Base-by-base conservation (phyloP, 1,140 invertebrate genomes). In the Diorhabda sublineata region DNA sequence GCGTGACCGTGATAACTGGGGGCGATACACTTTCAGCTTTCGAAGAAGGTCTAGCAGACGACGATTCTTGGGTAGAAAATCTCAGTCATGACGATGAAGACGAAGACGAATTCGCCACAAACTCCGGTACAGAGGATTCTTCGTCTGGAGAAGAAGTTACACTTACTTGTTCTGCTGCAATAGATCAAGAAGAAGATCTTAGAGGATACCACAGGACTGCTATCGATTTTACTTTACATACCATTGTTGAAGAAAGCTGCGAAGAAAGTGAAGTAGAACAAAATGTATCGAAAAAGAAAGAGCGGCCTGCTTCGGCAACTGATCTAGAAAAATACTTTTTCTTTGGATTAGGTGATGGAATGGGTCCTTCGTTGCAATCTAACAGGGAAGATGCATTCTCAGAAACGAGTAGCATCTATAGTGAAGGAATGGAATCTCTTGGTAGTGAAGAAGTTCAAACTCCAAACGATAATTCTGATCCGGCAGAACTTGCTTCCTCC, bases 241-340 rank as follows among this genome's bases (percentile, higher is more conserved):
- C 95, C 0, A 97, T 97, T 73, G 89, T 95, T 1, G 95, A 97
- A 83, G 95, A 97, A 80, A 95, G 92, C 69, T 96, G 94, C 78
- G 94, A 96, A 81, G 94, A 97, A 80, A 95, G 89, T 79, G 92
- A 92, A 81, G 88, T 89, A 59, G 91, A 91, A 76, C 85, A 84
- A 57, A 85, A 81, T 67, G 82, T 82, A n/a, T 84, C 77, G 45
- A 83, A 82, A 2, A 84, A 85, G 74, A 87, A 87, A 71, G 83
- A 81, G 52, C 82, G 88, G 64, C 89, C 89, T 26, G 84, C 87
- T 45, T 91, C 89, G 2, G 88, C 91, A 0, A 94, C 93, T 0
- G 92, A 95, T 75, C 78, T 97, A 66, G 94, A 96, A 79, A 95
- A 95, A 79, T 96, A 97, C 79, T 97, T 95, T 82, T 94, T 93